These are phyloP conservation scores for Stomorhina lunata DNA, from an alignment of 2,888 invertebrate species.

Conservation along the genomic window DNA sequence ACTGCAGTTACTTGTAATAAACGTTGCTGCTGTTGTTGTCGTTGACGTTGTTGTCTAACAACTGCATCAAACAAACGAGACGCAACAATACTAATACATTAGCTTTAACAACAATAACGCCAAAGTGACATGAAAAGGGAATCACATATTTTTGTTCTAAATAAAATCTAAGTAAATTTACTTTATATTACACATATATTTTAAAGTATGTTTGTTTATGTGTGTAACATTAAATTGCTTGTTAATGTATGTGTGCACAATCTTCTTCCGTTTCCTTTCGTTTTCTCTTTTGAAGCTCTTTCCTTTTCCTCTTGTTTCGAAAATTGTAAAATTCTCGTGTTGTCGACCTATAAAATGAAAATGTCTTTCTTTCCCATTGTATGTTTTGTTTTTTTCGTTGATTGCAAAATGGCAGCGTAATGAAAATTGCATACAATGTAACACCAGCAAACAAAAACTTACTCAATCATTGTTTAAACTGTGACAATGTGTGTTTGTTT, in stretches of 20 bases:
- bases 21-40: not conserved
- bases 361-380: slow-evolving; percentile 15
- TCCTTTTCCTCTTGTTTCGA: not conserved
- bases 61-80: slow-evolving; percentile 5
- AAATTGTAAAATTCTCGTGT: not conserved
- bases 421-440: slow-evolving; percentile 46
- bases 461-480: slow-evolving; percentile 5
- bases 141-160: not conserved
- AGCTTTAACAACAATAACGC: not conserved
- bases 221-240: too few species aligned
- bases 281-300: not conserved
- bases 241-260: not conserved
- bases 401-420: slow-evolving; percentile 22
- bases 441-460: slow-evolving; percentile 26
- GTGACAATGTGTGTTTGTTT: not conserved
- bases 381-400: not conserved
- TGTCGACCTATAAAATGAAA: slow-evolving; percentile 31
- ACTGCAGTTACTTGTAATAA: too few species aligned
- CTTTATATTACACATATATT: too few species aligned
- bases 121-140: slow-evolving; percentile 2
- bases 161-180: slow-evolving; percentile 13
- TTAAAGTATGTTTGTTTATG: not conserved
- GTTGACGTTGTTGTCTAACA: not conserved
- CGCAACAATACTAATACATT: too few species aligned
- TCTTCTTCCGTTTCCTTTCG: not conserved